Base-by-base conservation (phyloP, 92 coral and sea anemone species). In the Montipora capitata region DNA sequence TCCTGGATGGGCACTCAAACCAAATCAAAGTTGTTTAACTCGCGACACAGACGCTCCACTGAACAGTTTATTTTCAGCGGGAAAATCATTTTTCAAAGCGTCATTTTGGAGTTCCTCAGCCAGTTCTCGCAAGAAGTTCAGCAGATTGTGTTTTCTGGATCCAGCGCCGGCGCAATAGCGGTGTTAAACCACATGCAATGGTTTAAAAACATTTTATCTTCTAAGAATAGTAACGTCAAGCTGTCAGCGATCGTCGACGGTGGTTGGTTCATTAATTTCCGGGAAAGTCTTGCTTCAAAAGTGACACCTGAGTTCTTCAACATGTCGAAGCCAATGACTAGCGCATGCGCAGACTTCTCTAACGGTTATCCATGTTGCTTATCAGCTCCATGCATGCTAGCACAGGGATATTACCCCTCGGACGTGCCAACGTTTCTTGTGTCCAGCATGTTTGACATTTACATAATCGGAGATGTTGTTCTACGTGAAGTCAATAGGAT, bases 221-320 rank as follows among this genome's bases (percentile, higher is more conserved):
- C 77, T 13, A 68, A 40, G 68, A 76, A 77, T 59, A 68, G 67
- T 44, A 20, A 40, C 59, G 66, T 71, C 43, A 73, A 62, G 40
- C 40, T 91, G 17, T 68, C 90, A 4, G 72, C 83, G 27, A 75
- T 91, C 38, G 39, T 91, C 13, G 94, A 91, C 71, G 83, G 91
- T 5, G 94, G 94, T 3, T 91, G 94, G 94, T 91, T 91, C 16
- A 87, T 91, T 35, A 76, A 91, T 42, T 91, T 91, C 81, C 91
- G 70, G 16, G 88, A 91, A 14, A 91, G 94, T 62, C 61, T 91
- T 43, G 39, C 67, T 7, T 81, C 69, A 14, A 68, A 68, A 27
- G 2, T 87, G 7, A 38, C 64, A 41, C 13, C 52, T 3, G 88
- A 87, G 41, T 86, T 87, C 74, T 80, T 63, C 65, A 51, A 69